Evolutionary conservation across 2,797 vertebrate species (phyloP), one percentile per base, ranked within the genome.

Genomic region (Pygocentrus nattereri): DNA sequence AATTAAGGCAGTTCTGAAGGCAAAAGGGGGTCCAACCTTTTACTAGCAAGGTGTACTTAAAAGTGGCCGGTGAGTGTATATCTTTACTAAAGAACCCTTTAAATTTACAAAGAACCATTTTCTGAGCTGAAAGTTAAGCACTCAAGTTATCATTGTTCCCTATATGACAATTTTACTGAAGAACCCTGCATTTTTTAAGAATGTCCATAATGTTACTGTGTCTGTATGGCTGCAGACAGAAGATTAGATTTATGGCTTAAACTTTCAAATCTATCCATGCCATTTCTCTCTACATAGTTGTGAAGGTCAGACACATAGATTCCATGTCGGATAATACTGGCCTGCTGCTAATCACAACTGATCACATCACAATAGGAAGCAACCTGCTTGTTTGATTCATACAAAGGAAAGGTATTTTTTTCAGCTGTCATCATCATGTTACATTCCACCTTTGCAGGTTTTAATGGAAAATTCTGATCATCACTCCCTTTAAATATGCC

Each of bases 381-480:
- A 74, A 25, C 34, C 19, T 67, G 23, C 64, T 67, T 1, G 7
- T 80, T 74, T 73, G 70, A 74, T 78, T 70, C 50, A 23, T 65
- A 54, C 41, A 41, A 19, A 80, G 56, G 16, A 25, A 47, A 47
- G 12, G 7, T 19, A 23, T 68, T 74, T 23, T 47, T 13, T 16
- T 31, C 52, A 75, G 23, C 19, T 58, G 58, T 70, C 73, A 50
- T 81, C n/a, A 4, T 23, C 31, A 77, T 54, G n/a, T 72, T 56
- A 77, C 41, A 49, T 71, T 21, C 74, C 21, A 64, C 16, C 11
- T 27, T 25, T 72, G 38, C 31, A 70, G 34, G 16, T 65, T 77
- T 73, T 65, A 72, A 64, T 77, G 80, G 31, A 56, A 77, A 82
- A 82, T 47, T 56, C 44, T 30, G 56, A 19, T 54, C 56, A 82